Evolutionary conservation across 2,888 invertebrate species (phyloP).

Genomic region (Eulithis testata): DNA sequence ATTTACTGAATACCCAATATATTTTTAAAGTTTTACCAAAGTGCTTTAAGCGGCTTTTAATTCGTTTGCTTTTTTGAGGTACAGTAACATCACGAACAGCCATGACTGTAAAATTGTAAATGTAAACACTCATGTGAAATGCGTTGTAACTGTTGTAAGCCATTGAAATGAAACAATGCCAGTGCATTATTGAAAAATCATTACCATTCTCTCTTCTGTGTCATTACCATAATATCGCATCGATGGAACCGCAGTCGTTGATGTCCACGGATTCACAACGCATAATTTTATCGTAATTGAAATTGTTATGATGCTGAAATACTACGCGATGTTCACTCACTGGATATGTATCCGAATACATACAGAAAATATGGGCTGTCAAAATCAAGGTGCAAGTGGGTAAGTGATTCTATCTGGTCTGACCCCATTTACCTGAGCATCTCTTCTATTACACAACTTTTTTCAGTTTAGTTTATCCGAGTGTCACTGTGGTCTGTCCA

Average conservation of each 20-base stretch:
- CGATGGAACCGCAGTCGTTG: constrained; percentile 25
- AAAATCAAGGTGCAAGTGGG: too few relatives aligned
- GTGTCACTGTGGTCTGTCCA: too few relatives aligned
- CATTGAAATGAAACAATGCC: constrained; percentile 30
- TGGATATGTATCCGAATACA: not conserved
- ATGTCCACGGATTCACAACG: constrained; percentile 22
- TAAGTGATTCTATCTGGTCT: too few relatives aligned
- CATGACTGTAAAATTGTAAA: constrained; percentile 6
- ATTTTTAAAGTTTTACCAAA: too few relatives aligned
- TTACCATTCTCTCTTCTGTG: constrained; percentile 20
- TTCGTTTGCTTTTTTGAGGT: not conserved
- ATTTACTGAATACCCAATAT: not conserved
- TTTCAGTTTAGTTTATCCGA: too few relatives aligned
- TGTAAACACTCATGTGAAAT: constrained; percentile 14
- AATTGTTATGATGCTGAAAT: constrained; percentile 23
- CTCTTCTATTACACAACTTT: too few relatives aligned
- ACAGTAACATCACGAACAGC: not conserved
- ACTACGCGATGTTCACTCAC: constrained; percentile 4
- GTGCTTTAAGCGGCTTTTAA: not conserved
- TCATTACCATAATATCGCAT: constrained; percentile 16
- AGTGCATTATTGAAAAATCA: constrained; percentile 34
- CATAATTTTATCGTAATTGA: constrained; percentile 29
- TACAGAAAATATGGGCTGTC: too few relatives aligned
- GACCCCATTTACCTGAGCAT: too few relatives aligned
- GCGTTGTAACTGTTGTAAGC: constrained; percentile 17